A percentile compares a stretch with the other conserved stretches of the same genome.
Evolutionary conservation across 2,797 vertebrate species (phyloP).

Genomic region (Poeciliopsis paucimaculata): DNA sequence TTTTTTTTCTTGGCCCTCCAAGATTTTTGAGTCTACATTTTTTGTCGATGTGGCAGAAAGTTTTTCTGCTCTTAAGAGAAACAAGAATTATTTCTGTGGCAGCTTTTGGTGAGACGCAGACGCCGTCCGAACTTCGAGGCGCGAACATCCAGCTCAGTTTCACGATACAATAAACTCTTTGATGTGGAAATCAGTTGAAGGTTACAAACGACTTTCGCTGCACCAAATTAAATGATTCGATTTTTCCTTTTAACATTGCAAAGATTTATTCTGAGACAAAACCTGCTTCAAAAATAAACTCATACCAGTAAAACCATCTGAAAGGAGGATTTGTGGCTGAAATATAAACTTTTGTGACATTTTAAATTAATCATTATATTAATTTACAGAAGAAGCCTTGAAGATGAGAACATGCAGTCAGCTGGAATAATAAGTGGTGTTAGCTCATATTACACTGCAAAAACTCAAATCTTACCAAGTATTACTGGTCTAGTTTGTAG

Average conservation of each 20-base stretch:
- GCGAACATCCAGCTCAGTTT: background rate
- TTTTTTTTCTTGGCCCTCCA: too few relatives aligned
- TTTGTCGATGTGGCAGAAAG: too few relatives aligned
- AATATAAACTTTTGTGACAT: background rate
- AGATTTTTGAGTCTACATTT: too few relatives aligned
- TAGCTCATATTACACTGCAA: background rate
- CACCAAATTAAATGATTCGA: background rate
- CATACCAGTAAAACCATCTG: background rate
- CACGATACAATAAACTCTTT: background rate
- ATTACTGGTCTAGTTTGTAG: too few relatives aligned
- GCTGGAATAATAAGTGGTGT: background rate
- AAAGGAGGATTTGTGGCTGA: background rate
- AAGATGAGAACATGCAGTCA: conserved; percentile 1
- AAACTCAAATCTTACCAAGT: too few relatives aligned
- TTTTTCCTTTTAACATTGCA: background rate
- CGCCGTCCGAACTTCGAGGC: background rate
- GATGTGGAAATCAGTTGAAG: conserved; percentile 6
- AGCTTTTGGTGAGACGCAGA: conserved; percentile 85
- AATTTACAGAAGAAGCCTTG: background rate
- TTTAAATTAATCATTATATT: background rate
- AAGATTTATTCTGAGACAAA: background rate
- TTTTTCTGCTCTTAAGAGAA: conserved; percentile 66
- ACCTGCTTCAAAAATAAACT: conserved; percentile 1
- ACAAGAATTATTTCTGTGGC: conserved; percentile 86
- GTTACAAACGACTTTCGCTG: background rate